Percentiles rank a stretch among this genome's conserved stretches.
These are phyloP conservation scores for Paracanthobrama guichenoti DNA, from an alignment of 2,113 vertebrate species.

Conservation along the genomic window DNA sequence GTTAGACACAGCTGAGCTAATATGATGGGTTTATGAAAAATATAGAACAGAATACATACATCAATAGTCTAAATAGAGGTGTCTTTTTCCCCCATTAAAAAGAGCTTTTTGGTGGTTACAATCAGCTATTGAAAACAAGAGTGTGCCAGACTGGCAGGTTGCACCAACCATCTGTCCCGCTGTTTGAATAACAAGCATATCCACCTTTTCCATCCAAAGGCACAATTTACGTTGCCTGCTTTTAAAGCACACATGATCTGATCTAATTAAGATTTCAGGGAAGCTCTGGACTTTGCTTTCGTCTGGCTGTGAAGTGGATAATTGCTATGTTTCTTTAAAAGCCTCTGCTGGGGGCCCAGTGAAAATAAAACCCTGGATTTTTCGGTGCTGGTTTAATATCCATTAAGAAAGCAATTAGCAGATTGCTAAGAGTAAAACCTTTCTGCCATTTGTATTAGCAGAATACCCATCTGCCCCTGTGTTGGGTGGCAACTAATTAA, in stretches of 20 bases:
- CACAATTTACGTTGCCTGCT: conserved; percentile 10
- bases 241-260: conserved; percentile 24
- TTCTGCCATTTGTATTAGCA: not conserved
- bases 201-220: conserved; percentile 16
- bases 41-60: not conserved
- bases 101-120: not conserved
- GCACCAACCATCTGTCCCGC: conserved; percentile 40
- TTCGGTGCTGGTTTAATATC: not conserved
- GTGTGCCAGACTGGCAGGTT: not conserved
- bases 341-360: not conserved
- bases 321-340: conserved; percentile 19
- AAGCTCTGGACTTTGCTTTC: conserved; percentile 2
- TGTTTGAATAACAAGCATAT: conserved; percentile 25
- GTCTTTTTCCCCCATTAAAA: not conserved
- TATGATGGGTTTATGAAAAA: not conserved
- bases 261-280: conserved; percentile 26
- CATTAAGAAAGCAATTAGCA: conserved; percentile 27
- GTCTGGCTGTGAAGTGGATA: conserved; percentile 22
- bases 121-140: conserved; percentile 10
- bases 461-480: not conserved
- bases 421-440: conserved; percentile 25
- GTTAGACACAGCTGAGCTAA: too few relatives aligned
- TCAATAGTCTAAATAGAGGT: not conserved
- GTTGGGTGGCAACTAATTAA: not conserved
- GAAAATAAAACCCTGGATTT: not conserved